Conservation (phyloP, 2,888 invertebrate species). For the Adelphocoris suturalis region DNA sequence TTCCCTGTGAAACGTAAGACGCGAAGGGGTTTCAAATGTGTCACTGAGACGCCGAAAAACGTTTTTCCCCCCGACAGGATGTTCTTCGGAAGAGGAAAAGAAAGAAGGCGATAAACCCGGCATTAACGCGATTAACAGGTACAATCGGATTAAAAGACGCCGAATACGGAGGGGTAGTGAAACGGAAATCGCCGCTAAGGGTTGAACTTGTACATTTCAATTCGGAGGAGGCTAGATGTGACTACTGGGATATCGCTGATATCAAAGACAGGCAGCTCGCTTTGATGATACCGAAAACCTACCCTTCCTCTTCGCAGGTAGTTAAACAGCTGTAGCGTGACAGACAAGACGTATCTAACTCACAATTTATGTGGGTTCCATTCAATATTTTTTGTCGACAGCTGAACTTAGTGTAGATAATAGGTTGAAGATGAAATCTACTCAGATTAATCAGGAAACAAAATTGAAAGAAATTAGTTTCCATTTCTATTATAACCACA, state of each 20-base stretch:
- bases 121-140: conserved; percentile 36
- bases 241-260: not conserved
- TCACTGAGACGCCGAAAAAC: conserved; percentile 11
- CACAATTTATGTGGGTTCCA: not conserved
- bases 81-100: not conserved
- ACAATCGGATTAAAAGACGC: conserved; percentile 10
- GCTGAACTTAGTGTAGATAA: too few species aligned
- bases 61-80: not conserved
- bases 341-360: not conserved
- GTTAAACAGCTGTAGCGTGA: not conserved
- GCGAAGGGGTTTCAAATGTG: not conserved
- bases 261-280: not conserved
- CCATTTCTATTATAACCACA: too few species aligned
- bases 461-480: too few species aligned
- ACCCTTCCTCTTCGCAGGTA: not conserved
- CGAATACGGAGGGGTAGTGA: not conserved
- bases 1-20: conserved; percentile 4
- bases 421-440: too few species aligned
- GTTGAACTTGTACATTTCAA: not conserved
- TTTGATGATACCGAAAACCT: conserved; percentile 26
- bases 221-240: not conserved
- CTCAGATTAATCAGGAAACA: too few species aligned
- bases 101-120: not conserved
- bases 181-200: not conserved
- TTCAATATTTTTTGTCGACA: too few species aligned